These are phyloP conservation scores for Oxyura jamaicensis DNA, from an alignment of 2,113 vertebrate genomes.

Conservation along the genomic window DNA sequence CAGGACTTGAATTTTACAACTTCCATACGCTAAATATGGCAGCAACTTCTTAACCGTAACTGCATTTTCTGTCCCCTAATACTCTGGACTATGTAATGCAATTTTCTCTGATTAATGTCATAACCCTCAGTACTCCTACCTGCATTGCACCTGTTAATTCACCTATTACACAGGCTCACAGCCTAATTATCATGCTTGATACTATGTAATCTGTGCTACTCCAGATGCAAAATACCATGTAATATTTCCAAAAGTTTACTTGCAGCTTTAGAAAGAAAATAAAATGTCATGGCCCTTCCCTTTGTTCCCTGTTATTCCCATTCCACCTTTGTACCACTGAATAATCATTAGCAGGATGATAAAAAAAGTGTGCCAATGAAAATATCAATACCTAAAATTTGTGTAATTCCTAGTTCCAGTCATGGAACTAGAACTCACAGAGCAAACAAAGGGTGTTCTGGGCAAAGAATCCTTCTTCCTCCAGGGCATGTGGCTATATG, in stretches of 20 bases:
- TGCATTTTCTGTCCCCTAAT: background rate
- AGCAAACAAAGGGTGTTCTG: background rate
- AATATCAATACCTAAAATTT: background rate
- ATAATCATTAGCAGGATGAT: background rate
- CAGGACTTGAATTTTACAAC: background rate
- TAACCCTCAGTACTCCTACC: background rate
- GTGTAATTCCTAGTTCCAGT: background rate
- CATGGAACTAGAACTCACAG: background rate
- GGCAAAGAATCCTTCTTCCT: background rate
- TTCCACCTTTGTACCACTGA: background rate
- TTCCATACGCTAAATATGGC: background rate
- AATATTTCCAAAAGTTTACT: background rate
- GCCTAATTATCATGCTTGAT: background rate
- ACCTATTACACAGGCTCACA: background rate
- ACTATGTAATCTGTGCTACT: background rate
- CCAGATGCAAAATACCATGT: background rate
- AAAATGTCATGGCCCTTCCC: background rate
- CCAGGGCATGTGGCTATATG: background rate
- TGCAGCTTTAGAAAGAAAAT: background rate
- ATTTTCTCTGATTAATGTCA: background rate
- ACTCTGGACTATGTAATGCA: background rate
- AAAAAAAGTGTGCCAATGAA: background rate
- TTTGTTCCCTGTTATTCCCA: background rate
- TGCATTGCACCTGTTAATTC: background rate
- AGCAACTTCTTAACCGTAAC: background rate